phyloP scores from a whole-genome alignment of 2,888 invertebrate species.

The Sisyra nigra region DNA sequence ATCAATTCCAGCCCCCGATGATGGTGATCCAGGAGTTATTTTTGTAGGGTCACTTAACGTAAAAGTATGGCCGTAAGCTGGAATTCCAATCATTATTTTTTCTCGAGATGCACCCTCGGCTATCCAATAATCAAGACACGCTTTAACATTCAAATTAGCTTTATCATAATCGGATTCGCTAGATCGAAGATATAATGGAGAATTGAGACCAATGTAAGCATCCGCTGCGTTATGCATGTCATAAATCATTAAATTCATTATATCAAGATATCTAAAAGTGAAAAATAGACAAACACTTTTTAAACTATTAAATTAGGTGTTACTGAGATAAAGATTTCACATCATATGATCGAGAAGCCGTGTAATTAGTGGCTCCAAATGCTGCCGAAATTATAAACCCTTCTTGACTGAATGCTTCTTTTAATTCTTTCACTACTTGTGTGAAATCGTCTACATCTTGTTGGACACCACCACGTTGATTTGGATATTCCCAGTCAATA shows the following conservation, averaged over 20 bases:
- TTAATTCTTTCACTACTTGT: slow-evolving; percentile 35
- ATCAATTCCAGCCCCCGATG: slow-evolving; percentile 35
- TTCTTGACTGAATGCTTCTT: slow-evolving; percentile 32
- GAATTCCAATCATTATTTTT: slow-evolving; percentile 54
- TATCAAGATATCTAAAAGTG: slow-evolving; percentile 37
- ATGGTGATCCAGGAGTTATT: slow-evolving; percentile 36
- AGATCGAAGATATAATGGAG: slow-evolving; percentile 40
- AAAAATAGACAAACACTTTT: slow-evolving; percentile 10
- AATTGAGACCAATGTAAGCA: slow-evolving; percentile 42
- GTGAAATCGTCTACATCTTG: slow-evolving; percentile 35
- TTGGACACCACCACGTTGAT: slow-evolving; percentile 32
- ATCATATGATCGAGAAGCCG: slow-evolving; percentile 39
- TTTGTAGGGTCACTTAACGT: slow-evolving; percentile 30
- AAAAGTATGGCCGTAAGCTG: slow-evolving; percentile 54
- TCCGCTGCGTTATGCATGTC: slow-evolving; percentile 59
- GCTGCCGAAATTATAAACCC: slow-evolving; percentile 40
- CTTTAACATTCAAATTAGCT: slow-evolving; percentile 26
- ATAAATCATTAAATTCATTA: slow-evolving; percentile 57
- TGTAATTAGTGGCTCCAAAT: slow-evolving; percentile 33
- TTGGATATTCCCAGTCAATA: slow-evolving; percentile 59
- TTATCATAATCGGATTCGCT: slow-evolving; percentile 22
- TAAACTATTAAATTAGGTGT: slow-evolving; percentile 6
- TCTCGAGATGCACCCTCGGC: slow-evolving; percentile 35
- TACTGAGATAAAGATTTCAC: slow-evolving; percentile 36
- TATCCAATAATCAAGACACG: slow-evolving; percentile 34